These are phyloP conservation scores for Aphodius granarius DNA, from an alignment of 2,888 invertebrate genomes.

Conservation along the genomic window DNA sequence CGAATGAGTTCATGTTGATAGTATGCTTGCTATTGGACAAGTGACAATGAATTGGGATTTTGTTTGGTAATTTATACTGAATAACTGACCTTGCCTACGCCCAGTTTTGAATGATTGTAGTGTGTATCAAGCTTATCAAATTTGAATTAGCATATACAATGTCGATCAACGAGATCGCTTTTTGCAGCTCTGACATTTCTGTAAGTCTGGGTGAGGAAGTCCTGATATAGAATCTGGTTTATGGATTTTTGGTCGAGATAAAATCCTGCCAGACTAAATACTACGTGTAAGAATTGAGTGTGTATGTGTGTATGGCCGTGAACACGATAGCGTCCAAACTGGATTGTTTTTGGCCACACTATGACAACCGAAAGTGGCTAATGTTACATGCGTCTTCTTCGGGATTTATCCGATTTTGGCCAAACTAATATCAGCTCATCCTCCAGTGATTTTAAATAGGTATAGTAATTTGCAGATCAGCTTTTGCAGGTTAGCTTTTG, in stretches of 20 bases:
- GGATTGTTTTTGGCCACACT: no score
- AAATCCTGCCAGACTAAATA: background rate
- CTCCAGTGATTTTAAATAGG: no score
- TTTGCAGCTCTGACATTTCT: background rate
- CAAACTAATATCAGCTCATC: no score
- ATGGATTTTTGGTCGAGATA: background rate
- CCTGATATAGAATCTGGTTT: background rate
- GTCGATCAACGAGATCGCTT: background rate
- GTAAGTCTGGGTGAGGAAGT: background rate
- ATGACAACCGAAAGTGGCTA: no score
- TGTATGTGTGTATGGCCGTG: no score
- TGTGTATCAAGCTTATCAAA: background rate
- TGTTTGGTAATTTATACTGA: conserved; percentile 23
- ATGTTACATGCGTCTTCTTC: no score
- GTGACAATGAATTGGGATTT: conserved; percentile 16
- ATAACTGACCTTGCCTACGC: conserved; percentile 21
- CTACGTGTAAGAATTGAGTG: no score
- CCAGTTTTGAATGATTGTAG: background rate
- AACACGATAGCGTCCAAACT: no score
- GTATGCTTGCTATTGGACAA: conserved; percentile 17
- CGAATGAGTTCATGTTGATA: conserved; percentile 24
- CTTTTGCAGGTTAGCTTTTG: no score
- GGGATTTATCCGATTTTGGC: no score
- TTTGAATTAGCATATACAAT: background rate
- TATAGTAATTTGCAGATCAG: no score